These are phyloP conservation scores for Sparus aurata DNA, from an alignment of 2,797 vertebrate genomes.

Conservation along the genomic window DNA sequence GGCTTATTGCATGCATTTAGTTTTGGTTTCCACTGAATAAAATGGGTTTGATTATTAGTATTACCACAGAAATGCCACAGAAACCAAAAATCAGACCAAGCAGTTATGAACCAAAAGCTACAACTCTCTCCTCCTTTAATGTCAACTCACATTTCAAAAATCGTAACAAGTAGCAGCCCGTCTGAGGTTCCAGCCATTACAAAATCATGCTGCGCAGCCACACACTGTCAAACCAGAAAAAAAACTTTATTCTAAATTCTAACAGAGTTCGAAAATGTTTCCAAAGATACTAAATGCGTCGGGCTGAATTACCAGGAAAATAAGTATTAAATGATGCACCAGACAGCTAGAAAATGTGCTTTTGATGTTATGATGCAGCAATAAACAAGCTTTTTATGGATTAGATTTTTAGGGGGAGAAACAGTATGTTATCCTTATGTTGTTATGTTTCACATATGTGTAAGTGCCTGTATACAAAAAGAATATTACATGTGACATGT, in stretches of 20 bases:
- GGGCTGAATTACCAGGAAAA: background rate
- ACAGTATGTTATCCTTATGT: background rate
- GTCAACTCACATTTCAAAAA: conserved; percentile 14
- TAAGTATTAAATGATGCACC: conserved; percentile 21
- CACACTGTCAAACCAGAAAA: background rate
- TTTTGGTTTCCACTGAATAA: background rate
- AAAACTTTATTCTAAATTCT: background rate
- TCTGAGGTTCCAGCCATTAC: conserved; percentile 11
- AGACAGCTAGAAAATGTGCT: background rate
- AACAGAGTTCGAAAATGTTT: conserved; percentile 8
- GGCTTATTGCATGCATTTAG: background rate
- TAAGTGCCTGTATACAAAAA: background rate
- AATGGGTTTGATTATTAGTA: background rate
- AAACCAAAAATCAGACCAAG: background rate
- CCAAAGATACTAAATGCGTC: background rate
- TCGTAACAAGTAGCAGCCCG: conserved; percentile 28
- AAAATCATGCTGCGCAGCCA: conserved; percentile 24
- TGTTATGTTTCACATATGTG: background rate
- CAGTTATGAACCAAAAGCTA: background rate
- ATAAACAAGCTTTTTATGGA: background rate
- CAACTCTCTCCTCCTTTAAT: conserved; percentile 4
- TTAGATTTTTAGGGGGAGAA: background rate
- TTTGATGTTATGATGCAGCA: background rate
- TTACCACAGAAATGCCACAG: background rate
- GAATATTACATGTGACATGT: background rate